Base-by-base conservation (phyloP, 2,113 vertebrate species). In the Eulemur rufifrons region DNA sequence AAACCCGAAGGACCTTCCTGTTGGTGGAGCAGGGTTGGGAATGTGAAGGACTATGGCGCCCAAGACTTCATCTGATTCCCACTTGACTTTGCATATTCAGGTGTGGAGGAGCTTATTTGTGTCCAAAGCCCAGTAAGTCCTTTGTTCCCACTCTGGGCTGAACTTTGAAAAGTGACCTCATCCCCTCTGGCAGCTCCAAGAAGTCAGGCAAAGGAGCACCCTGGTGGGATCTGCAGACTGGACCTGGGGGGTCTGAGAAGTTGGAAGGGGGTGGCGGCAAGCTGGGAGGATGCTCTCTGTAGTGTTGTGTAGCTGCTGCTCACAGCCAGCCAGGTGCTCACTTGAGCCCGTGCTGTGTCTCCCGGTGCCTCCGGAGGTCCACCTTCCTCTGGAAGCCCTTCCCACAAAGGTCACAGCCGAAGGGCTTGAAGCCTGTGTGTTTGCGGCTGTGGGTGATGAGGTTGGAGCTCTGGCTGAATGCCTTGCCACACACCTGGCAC, bases 401-500 rank as follows among this genome's bases (percentile, higher is more conserved):
- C 10, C 99, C 99, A 94, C 99, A 99, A 29, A 99, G 98, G 96
- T 99, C 99, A 47, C 99, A 99, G 88, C 99, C 99, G 21, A 99
- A 99, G 14, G 99, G 99, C 97, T 99, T 99, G 98, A 99, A 99
- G 15, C 99, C 99, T 1, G 99, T 99, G 98, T 99, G 99, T 90
- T 99, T 99, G 89, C 99, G 98, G 97, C 99, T 99, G 98, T 99
- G 99, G 1, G 99, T 99, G 98, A 99, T 99, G 97, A 99, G 99
- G 98, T 99, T 99, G 97, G 99, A 99, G 98, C 99, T 99, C 98
- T 99, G 99, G 96, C 99, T 99, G 99, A 99, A 99, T 0, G 99
- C 99, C 97, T 99, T 99, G 39, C 99, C 99, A n/a, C 99, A 99
- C 97, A 99, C 99, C 98, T 99, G 99, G 97, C 99, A 99, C 97